These are phyloP conservation scores for Labroides dimidiatus DNA, from an alignment of 2,797 vertebrate genomes.

Conservation along the genomic window DNA sequence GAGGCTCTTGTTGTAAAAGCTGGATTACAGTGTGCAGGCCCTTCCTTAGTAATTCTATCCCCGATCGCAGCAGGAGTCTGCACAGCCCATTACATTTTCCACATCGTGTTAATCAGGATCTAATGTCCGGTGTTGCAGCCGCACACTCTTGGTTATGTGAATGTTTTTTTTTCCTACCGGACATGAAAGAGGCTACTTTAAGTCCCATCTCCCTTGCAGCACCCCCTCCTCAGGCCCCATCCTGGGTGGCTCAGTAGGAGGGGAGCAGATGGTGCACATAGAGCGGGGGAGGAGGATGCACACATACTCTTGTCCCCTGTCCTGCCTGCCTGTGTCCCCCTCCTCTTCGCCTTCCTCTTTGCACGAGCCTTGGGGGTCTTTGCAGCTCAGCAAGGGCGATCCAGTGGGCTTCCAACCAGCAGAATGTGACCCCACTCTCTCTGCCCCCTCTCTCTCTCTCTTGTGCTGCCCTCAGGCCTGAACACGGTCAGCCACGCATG, in stretches of 20 bases:
- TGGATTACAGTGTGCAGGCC: conserved; percentile 71
- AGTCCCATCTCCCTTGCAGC: conserved; percentile 62
- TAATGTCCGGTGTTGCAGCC: conserved; percentile 56
- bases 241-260: conserved; percentile 76
- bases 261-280: conserved; percentile 80
- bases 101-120: conserved; percentile 77
- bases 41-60: conserved; percentile 74
- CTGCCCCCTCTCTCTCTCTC: conserved; percentile 7
- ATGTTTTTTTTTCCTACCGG: conserved; percentile 36
- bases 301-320: conserved; percentile 47
- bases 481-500: conserved; percentile 68
- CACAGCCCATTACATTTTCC: conserved; percentile 77
- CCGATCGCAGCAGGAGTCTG: conserved; percentile 67
- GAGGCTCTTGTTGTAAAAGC: conserved; percentile 71
- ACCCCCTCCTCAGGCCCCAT: conserved; percentile 68
- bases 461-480: conserved; percentile 65
- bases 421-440: conserved; percentile 76
- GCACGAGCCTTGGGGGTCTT: conserved; percentile 71
- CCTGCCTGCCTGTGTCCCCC: conserved; percentile 17
- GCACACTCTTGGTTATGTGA: conserved; percentile 11
- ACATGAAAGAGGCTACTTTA: conserved; percentile 48
- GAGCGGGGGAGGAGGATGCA: conserved; percentile 38
- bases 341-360: conserved; percentile 37
- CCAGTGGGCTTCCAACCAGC: conserved; percentile 68
- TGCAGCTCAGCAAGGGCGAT: conserved; percentile 57